Evolutionary conservation across 2,888 invertebrate genomes (phyloP).

Genomic region (Morpho deidamia): DNA sequence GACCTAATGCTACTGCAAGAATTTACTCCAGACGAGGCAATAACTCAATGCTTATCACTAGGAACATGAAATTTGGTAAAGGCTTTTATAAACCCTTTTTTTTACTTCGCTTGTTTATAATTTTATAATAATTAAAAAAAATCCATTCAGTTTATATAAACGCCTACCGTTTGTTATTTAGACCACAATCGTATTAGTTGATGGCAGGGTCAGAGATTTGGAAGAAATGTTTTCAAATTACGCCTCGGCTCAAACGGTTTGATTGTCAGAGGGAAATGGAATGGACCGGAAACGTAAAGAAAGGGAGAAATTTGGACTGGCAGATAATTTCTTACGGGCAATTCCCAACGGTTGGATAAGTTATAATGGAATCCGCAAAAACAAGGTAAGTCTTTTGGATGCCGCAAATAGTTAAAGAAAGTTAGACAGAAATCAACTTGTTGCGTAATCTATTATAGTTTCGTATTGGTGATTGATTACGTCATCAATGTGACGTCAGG

Average conservation of each 20-base stretch:
- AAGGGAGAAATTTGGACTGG: constrained; percentile 31
- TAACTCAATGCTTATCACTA: too few relatives aligned
- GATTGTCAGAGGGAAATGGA: constrained; percentile 51
- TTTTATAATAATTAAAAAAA: not conserved
- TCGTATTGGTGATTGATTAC: constrained; percentile 9
- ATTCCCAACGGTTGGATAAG: constrained; percentile 26
- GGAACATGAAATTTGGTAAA: too few relatives aligned
- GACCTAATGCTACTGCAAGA: too few relatives aligned
- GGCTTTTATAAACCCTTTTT: too few relatives aligned
- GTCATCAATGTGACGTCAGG: not conserved
- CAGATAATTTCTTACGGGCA: constrained; percentile 30
- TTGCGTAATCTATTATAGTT: constrained; percentile 8
- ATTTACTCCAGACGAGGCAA: too few relatives aligned
- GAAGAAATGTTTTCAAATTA: constrained; percentile 54
- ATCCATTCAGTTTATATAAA: not conserved
- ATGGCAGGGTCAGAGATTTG: constrained; percentile 60
- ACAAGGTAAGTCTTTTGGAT: constrained; percentile 20
- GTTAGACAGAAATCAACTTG: constrained; percentile 9
- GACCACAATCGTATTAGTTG: constrained; percentile 53
- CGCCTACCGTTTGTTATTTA: constrained; percentile 24
- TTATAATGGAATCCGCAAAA: constrained; percentile 30
- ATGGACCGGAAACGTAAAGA: constrained; percentile 33
- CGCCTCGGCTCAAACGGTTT: constrained; percentile 45
- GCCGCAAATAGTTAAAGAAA: constrained; percentile 14
- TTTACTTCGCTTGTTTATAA: too few relatives aligned